Percentiles rank a stretch among this genome's conserved stretches.
phyloP scores from a whole-genome alignment of 30 jellyfish, hydroid and myxozoan genomes.

The Nemopilema nomurai region DNA sequence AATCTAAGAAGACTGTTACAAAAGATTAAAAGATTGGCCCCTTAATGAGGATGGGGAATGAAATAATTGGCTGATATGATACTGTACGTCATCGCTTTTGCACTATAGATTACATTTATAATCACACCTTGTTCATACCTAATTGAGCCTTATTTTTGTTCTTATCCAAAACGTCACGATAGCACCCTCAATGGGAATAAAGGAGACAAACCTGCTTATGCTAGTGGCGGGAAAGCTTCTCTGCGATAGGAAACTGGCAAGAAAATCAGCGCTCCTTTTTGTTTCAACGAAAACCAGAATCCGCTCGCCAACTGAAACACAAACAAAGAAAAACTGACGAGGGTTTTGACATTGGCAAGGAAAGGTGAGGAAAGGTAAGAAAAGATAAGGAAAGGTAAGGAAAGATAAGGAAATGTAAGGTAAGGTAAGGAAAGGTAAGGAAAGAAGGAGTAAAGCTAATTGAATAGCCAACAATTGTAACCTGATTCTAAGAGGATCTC shows the following conservation, averaged over 20 bases:
- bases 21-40: too few relatives aligned
- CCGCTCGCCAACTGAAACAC: conserved; percentile 58
- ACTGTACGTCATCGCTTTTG: too few relatives aligned
- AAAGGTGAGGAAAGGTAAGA: not conserved
- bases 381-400: not conserved
- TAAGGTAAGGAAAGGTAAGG: not conserved
- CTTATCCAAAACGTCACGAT: too few relatives aligned
- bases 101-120: too few relatives aligned
- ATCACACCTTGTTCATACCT: too few relatives aligned
- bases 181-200: not conserved
- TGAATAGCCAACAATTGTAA: too few relatives aligned
- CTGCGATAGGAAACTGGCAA: conserved; percentile 93
- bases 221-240: conserved; percentile 90
- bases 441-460: not conserved
- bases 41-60: too few relatives aligned
- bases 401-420: not conserved
- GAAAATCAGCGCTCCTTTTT: conserved; percentile 89
- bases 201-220: conserved; percentile 71
- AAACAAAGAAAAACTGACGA: not conserved
- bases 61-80: too few relatives aligned
- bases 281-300: conserved; percentile 91
- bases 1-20: too few relatives aligned
- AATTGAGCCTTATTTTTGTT: too few relatives aligned
- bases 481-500: conserved; percentile 81
- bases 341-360: too few relatives aligned